Conservation (phyloP, 2,797 vertebrate species). For the Alauda arvensis region DNA sequence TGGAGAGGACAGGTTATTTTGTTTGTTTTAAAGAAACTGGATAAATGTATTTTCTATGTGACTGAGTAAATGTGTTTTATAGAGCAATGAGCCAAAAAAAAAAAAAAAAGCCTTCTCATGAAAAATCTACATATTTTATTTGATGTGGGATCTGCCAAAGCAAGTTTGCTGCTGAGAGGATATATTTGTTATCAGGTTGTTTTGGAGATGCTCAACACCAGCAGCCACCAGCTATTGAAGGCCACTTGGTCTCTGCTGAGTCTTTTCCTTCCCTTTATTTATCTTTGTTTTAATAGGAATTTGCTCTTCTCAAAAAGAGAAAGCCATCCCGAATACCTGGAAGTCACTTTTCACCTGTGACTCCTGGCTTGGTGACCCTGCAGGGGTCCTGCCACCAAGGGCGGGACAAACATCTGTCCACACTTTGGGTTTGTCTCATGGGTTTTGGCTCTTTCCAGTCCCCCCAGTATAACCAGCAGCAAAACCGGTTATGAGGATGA, state of each 20-base stretch:
- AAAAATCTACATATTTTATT: conserved; percentile 13
- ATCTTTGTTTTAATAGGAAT: neutral
- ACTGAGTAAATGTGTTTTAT: conserved; percentile 22
- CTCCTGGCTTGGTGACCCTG: accelerated
- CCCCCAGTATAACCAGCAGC: neutral
- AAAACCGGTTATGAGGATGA: neutral
- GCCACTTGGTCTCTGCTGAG: neutral
- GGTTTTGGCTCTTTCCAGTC: neutral
- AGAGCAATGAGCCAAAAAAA: neutral
- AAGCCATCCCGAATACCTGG: neutral
- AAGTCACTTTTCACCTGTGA: neutral
- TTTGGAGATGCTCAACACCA: neutral
- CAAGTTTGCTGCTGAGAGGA: conserved; percentile 7
- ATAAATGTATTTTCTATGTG: conserved; percentile 39
- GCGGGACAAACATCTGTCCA: neutral
- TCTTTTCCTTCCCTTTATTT: neutral
- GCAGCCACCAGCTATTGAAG: neutral
- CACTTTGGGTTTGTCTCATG: neutral
- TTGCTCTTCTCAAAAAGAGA: neutral
- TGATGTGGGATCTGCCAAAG: conserved; percentile 4
- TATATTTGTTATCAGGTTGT: neutral
- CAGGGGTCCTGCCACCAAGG: too few relatives aligned
- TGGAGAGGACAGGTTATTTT: conserved; percentile 58
- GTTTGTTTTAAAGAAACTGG: conserved; percentile 56
- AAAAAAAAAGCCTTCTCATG: neutral